Evolutionary conservation across 2,888 invertebrate species (phyloP).

Genomic region (Leucoptera coffeella): DNA sequence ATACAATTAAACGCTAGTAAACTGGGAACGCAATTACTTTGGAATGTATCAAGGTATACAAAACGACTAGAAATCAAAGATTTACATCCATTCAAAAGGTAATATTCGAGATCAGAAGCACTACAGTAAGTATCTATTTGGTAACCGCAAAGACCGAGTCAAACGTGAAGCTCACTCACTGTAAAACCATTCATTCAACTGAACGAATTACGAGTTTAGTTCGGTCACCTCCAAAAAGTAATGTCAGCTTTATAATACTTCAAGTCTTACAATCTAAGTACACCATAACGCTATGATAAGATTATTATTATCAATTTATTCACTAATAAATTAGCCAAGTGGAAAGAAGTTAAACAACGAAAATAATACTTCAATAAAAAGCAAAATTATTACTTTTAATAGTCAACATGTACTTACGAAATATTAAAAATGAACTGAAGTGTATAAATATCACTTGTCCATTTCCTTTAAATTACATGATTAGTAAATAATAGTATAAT

Average conservation of each 20-base stretch:
- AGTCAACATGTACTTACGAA: too few species aligned
- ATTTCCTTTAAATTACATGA: too few species aligned
- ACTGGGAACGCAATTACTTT: conserved; percentile 13
- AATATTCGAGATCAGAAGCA: conserved; percentile 2
- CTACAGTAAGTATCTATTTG: too few species aligned
- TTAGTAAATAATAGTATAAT: too few species aligned
- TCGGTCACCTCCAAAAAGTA: neutral
- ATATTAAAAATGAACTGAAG: too few species aligned
- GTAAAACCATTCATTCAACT: too few species aligned
- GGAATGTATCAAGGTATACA: conserved; percentile 38
- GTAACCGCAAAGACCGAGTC: too few species aligned
- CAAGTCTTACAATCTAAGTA: conserved; percentile 36
- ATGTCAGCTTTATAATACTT: conserved; percentile 27
- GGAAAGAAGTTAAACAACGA: conserved; percentile 27
- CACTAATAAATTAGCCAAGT: conserved; percentile 25
- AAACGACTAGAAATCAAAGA: conserved; percentile 35
- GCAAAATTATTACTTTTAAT: too few species aligned
- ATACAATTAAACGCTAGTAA: conserved; percentile 19
- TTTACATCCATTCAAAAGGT: conserved; percentile 1
- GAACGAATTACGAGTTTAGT: too few species aligned
- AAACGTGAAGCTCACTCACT: too few species aligned
- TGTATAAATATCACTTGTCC: too few species aligned
- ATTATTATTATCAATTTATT: conserved; percentile 43
- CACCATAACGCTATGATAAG: conserved; percentile 27
- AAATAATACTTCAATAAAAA: too few species aligned